Conservation (phyloP, 2,113 vertebrate genomes). For the Actenoides lindsayi region DNA sequence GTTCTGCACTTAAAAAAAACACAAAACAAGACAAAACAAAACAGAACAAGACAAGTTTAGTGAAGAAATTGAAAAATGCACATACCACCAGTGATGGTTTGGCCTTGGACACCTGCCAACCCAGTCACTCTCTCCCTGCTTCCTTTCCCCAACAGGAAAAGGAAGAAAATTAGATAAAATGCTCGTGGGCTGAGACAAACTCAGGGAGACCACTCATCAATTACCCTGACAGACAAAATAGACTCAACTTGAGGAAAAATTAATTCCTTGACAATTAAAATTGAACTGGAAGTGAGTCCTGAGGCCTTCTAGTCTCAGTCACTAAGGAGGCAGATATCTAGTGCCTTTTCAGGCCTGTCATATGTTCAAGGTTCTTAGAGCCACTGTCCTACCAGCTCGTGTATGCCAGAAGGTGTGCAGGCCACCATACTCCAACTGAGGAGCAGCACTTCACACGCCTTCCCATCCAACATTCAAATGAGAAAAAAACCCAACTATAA, state of each 20-base stretch:
- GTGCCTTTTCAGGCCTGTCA: background rate
- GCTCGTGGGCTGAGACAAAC: background rate
- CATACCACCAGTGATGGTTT: background rate
- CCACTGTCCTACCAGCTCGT: background rate
- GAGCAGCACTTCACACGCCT: background rate
- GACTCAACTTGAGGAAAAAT: background rate
- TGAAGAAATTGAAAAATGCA: background rate
- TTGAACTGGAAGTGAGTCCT: background rate
- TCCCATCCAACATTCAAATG: background rate
- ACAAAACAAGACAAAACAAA: background rate
- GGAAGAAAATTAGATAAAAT: background rate
- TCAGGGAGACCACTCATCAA: no score
- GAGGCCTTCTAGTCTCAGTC: background rate
- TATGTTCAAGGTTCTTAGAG: background rate
- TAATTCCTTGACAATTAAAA: background rate
- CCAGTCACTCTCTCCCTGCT: fast-evolving
- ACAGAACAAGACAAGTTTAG: background rate
- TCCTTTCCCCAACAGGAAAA: background rate
- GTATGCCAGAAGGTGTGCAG: background rate
- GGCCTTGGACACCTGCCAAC: background rate
- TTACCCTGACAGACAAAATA: background rate
- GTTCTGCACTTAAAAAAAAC: background rate
- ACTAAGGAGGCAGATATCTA: background rate
- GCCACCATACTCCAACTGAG: background rate
- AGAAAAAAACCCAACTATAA: background rate